Evolutionary conservation across 1,140 invertebrate genomes (phyloP).

Genomic region (fruit fly (Drosophila melanogaster)): DNA sequence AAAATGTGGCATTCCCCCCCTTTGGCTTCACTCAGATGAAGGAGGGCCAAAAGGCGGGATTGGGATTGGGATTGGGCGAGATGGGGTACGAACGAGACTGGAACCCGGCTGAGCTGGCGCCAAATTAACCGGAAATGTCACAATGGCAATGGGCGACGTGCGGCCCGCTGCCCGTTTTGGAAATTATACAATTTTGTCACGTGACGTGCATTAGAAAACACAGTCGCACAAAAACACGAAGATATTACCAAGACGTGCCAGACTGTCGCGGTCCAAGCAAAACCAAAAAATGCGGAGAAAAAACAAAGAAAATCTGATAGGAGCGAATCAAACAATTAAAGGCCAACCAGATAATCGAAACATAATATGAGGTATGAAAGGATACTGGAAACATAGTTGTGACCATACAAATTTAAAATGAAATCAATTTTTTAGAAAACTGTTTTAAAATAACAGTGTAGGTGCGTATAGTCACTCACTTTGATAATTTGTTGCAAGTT

Average conservation of each 20-base stretch:
- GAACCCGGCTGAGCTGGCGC: conserved; percentile 70
- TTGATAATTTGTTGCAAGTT: background rate
- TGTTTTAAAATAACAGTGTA: background rate
- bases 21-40: background rate
- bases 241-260: conserved; percentile 63
- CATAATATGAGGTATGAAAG: conserved; percentile 17
- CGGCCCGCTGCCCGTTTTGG: conserved; percentile 75
- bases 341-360: conserved; percentile 59
- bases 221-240: conserved; percentile 39
- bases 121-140: conserved; percentile 82
- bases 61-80: background rate
- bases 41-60: background rate
- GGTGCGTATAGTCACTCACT: too few species aligned
- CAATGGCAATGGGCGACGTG: conserved; percentile 82
- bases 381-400: background rate
- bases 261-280: conserved; percentile 40
- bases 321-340: conserved; percentile 72
- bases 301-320: conserved; percentile 28
- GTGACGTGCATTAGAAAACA: conserved; percentile 78
- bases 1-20: conserved; percentile 52
- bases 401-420: too few species aligned
- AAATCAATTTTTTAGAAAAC: too few species aligned
- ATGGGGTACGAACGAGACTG: conserved; percentile 14
- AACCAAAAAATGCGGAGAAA: conserved; percentile 19
- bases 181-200: conserved; percentile 83